Base-by-base conservation (phyloP, 2,797 vertebrate genomes). In the Sebastolobus altivelis region DNA sequence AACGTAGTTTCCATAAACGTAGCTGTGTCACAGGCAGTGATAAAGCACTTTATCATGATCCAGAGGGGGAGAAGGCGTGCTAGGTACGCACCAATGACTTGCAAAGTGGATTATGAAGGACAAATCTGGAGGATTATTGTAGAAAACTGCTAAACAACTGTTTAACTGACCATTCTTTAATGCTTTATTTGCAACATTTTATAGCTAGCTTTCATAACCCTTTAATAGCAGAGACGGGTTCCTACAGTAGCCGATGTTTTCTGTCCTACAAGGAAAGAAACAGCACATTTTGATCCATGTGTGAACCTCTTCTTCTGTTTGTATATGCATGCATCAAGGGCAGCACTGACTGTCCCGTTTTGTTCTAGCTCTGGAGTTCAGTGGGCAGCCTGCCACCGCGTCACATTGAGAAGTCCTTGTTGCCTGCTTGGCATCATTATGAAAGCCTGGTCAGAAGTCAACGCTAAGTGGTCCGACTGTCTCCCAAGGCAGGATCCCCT, bases 391-490 rank as follows among this genome's bases (percentile, higher is more conserved):
- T 88, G 90, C 92, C 91, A 93, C 55, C 56, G 12, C 35, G 6
- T 82, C 89, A 86, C 92, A 90, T 80, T 94, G 87, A 91, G 76
- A 87, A 89, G 85, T 85, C 90, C 92, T 92, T 89, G 89, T 92
- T 92, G 86, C 81, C 84, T 49, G 75, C 75, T 84, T 93, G 94
- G 93, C 93, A 91, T 83, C 82, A 75, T 72, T 88, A 67, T 58
- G 75, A 80, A 83, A 81, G 84, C 73, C 79, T 84, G 81, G 88
- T 88, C 75, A 78, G 84, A 91, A 94, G 93, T 93, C 93, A 89
- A 77, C 80, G 54, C 90, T 93, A 94, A 95, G 92, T 94, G 92
- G 89, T 88, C 80, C n/a, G 65, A 83, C 85, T 85, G 91, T 93
- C 92, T 93, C 91, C 73, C 73, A 81, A 84, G 90, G 87, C 89